Evolutionary conservation across 2,797 vertebrate genomes (phyloP).

Genomic region (Sylvilagus floridanus): DNA sequence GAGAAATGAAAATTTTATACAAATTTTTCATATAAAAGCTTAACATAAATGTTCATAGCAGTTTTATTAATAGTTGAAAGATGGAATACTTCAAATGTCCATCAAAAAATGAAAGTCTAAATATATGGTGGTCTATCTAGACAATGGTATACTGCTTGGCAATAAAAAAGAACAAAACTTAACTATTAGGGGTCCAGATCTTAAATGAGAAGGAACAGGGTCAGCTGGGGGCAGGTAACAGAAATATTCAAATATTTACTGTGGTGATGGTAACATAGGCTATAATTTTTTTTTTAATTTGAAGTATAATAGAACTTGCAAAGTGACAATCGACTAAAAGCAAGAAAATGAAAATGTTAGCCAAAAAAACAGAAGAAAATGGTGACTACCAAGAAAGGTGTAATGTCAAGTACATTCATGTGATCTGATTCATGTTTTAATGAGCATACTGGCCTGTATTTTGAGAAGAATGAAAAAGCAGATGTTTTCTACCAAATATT

Average conservation of each 20-base stretch:
- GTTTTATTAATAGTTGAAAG: background rate
- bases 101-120: background rate
- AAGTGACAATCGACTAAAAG: background rate
- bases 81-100: background rate
- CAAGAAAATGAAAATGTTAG: background rate
- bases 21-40: background rate
- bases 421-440: conserved; percentile 4
- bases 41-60: conserved; percentile 22
- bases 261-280: background rate
- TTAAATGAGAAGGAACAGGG: background rate
- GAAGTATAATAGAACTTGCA: background rate
- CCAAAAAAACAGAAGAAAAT: background rate
- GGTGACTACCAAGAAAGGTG: background rate
- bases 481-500: background rate
- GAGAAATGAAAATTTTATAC: background rate
- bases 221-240: background rate
- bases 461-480: background rate
- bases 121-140: background rate
- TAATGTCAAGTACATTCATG: background rate
- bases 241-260: background rate
- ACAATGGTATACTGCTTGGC: background rate
- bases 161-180: background rate
- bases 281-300: background rate
- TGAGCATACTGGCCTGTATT: background rate
- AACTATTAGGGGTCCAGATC: background rate